Evolutionary conservation across 2,113 vertebrate species (phyloP).

Genomic region (Smithornis capensis): DNA sequence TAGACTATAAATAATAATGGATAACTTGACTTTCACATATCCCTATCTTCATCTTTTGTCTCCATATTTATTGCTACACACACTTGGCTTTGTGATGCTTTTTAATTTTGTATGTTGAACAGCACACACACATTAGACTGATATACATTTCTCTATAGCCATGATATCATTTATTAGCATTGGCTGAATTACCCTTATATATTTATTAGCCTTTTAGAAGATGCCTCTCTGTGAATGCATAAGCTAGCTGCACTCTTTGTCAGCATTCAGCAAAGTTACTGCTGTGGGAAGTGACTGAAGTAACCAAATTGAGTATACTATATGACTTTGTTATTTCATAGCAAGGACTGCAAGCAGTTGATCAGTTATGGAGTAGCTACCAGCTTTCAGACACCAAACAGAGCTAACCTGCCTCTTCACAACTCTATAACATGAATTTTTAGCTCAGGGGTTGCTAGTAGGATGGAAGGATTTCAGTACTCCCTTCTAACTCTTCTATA

Average conservation of each 20-base stretch:
- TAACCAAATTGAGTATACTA: neutral
- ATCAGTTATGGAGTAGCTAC: neutral
- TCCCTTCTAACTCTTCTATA: neutral
- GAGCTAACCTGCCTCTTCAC: neutral
- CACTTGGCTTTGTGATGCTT: neutral
- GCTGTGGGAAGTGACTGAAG: neutral
- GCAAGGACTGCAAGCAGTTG: neutral
- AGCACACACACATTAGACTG: neutral
- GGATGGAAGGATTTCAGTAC: neutral
- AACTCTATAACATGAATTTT: neutral
- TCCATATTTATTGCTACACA: slow-evolving; percentile 28
- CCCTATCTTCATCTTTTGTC: neutral
- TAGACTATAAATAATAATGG: neutral
- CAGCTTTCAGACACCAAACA: neutral
- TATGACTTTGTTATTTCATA: neutral
- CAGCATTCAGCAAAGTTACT: slow-evolving; percentile 14
- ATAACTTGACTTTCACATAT: neutral
- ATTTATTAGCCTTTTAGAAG: slow-evolving; percentile 43
- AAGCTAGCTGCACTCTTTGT: neutral
- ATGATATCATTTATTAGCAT: slow-evolving; percentile 25
- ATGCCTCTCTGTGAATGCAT: neutral
- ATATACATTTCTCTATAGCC: neutral
- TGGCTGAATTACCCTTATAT: neutral
- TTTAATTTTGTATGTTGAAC: neutral
- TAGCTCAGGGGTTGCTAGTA: neutral